Evolutionary conservation across 2,113 vertebrate species (phyloP).

Genomic region (human (Homo sapiens)): GRCh38 chr15:71854501-71855000

Average conservation of each 20-base stretch:
- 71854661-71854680: not conserved
- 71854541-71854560: conserved; percentile 96
- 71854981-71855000: not conserved
- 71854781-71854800: not conserved
- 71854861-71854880: not conserved
- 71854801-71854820: not conserved
- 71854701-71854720: conserved; percentile 22
- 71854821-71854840: not conserved
- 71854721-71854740: not conserved
- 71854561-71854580: conserved; percentile 89
- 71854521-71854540: conserved; percentile 94
- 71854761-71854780: not conserved
- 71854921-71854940: conserved; percentile 6
- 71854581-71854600: conserved; percentile 24
- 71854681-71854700: not conserved
- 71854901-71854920: not conserved
- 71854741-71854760: not conserved
- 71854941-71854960: not conserved
- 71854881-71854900: not conserved
- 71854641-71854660: conserved; percentile 42
- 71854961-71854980: conserved; percentile 15
- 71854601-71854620: conserved; percentile 44
- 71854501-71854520: conserved; percentile 94
- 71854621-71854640: conserved; percentile 26
- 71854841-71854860: not conserved